Conservation (phyloP, 2,797 vertebrate genomes). For the Syncerus caffer region DNA sequence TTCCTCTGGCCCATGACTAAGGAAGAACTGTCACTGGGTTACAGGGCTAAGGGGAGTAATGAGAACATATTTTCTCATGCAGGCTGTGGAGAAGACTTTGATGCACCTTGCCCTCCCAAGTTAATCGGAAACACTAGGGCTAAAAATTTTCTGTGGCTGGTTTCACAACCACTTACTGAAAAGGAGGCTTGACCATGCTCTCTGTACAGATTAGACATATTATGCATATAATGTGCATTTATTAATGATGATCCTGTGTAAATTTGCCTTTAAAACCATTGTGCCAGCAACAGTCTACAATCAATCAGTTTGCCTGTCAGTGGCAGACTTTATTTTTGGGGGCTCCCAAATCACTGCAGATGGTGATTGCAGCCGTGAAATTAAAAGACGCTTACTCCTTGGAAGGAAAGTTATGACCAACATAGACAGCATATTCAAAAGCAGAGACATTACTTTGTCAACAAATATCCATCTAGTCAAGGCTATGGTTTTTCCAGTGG, state of each 20-base stretch:
- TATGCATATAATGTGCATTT: not conserved
- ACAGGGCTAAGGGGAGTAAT: constrained; percentile 59
- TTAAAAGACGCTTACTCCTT: not conserved
- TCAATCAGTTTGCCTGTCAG: not conserved
- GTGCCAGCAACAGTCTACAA: not conserved
- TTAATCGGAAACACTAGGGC: not conserved
- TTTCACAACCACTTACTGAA: not conserved
- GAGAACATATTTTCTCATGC: constrained; percentile 67
- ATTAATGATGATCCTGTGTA: not conserved
- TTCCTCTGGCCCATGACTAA: constrained; percentile 63
- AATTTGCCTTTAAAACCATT: not conserved
- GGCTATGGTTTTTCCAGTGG: not conserved
- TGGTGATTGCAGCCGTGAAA: not conserved
- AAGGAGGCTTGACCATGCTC: not conserved
- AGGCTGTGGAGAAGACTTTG: constrained; percentile 37
- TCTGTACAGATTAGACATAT: not conserved
- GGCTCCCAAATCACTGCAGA: not conserved
- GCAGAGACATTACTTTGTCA: not conserved
- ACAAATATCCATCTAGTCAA: not conserved
- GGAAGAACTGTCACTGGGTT: constrained; percentile 64
- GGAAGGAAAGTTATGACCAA: not conserved
- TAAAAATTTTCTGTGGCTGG: constrained; percentile 33
- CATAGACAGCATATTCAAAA: not conserved
- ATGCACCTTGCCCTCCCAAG: not conserved
- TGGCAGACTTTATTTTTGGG: not conserved